Conservation (phyloP, 2,113 vertebrate genomes). For the Perca flavescens region DNA sequence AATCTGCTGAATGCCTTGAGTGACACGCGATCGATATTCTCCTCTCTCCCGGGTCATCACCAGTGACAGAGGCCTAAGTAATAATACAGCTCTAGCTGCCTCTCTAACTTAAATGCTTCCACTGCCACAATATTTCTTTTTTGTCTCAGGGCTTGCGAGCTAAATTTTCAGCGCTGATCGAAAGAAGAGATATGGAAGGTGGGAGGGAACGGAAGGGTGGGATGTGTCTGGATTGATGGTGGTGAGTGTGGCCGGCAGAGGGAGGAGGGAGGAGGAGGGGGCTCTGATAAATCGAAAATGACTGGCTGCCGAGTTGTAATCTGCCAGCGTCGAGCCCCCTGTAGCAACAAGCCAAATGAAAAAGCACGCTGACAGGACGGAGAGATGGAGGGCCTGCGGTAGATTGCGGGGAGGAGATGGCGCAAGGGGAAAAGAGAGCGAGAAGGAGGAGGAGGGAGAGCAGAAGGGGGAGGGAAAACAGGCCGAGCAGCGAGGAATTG, state of each 20-base stretch:
- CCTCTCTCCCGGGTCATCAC: conserved; percentile 96
- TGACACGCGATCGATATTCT: conserved; percentile 96
- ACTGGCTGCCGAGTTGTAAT: conserved; percentile 90
- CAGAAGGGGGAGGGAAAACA: conserved; percentile 26
- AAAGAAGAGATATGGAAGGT: conserved; percentile 85
- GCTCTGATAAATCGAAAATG: conserved; percentile 91
- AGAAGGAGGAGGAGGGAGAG: not conserved
- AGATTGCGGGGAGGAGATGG: conserved; percentile 75
- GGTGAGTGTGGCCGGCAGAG: conserved; percentile 81
- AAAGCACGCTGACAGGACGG: conserved; percentile 84
- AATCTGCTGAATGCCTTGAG: conserved; percentile 96
- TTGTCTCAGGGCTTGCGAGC: conserved; percentile 87
- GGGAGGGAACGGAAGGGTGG: conserved; percentile 75
- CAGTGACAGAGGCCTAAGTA: conserved; percentile 97
- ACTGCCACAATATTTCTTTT: conserved; percentile 92
- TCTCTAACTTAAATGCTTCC: conserved; percentile 97
- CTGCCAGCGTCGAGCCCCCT: conserved; percentile 86
- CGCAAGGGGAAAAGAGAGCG: conserved; percentile 29
- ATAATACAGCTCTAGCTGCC: conserved; percentile 95
- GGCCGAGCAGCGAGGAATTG: conserved; percentile 42
- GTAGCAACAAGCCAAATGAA: conserved; percentile 86
- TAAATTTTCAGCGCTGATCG: conserved; percentile 89
- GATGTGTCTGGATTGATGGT: conserved; percentile 85
- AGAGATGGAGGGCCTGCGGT: conserved; percentile 86
- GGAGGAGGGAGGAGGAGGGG: conserved; percentile 72